Evolutionary conservation across 1,140 invertebrate species (phyloP).

Genomic region (Pygmarrhopalites habei): DNA sequence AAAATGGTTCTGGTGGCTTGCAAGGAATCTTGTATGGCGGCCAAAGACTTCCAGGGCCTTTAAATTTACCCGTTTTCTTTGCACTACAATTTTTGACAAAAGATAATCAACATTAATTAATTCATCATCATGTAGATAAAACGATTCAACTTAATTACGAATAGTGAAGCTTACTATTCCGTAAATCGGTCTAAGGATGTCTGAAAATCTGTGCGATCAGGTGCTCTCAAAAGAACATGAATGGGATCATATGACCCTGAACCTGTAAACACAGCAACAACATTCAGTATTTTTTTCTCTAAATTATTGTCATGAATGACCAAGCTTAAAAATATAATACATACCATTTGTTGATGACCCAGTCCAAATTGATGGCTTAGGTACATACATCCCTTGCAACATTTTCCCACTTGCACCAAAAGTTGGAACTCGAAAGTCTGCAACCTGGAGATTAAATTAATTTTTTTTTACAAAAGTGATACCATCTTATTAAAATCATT

Average conservation of each 20-base stretch:
- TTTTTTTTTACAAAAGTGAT: constrained; percentile 12
- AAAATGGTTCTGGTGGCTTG: constrained; percentile 55
- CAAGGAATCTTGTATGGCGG: constrained; percentile 70
- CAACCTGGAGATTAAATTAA: no score
- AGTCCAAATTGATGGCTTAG: constrained; percentile 81
- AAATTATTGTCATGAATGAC: no score
- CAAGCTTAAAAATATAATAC: no score
- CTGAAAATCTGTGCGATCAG: constrained; percentile 89
- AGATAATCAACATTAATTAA: no score
- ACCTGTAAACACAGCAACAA: no score
- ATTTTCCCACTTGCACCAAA: constrained; percentile 72
- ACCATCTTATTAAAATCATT: background rate
- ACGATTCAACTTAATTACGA: no score
- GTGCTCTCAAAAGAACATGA: constrained; percentile 79
- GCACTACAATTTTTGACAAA: constrained; percentile 47
- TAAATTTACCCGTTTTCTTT: constrained; percentile 58
- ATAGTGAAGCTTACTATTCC: constrained; percentile 63
- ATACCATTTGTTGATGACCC: no score
- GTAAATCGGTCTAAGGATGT: constrained; percentile 77
- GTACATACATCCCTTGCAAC: constrained; percentile 90
- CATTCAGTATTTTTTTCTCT: no score
- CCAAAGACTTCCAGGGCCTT: constrained; percentile 62
- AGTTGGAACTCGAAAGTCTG: constrained; percentile 69
- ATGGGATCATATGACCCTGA: constrained; percentile 91
- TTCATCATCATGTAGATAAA: no score